A percentile compares a stretch with the other conserved stretches of the same genome.
These are phyloP conservation scores for Neodontobutis hainanensis DNA, from an alignment of 2,113 vertebrate species.

Conservation along the genomic window DNA sequence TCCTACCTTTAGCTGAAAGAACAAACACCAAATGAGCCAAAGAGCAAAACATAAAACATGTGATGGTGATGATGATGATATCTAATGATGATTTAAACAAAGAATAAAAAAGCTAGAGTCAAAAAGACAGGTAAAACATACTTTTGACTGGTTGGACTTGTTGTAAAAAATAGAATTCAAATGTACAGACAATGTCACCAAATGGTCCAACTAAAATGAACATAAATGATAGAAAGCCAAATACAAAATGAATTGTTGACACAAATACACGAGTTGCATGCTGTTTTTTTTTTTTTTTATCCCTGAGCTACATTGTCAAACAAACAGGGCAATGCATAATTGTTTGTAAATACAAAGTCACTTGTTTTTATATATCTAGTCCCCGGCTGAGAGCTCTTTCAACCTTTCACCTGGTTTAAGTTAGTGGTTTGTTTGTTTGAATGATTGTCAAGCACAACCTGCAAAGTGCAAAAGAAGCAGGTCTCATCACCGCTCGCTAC, in stretches of 20 bases:
- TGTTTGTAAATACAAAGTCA: slow-evolving; percentile 2
- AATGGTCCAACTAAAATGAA: slow-evolving; percentile 11
- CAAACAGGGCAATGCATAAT: slow-evolving; percentile 14
- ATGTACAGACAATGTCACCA: not conserved
- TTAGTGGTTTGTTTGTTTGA: slow-evolving; percentile 8
- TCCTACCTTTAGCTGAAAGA: slow-evolving; percentile 91
- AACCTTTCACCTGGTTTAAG: not conserved
- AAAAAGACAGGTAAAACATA: slow-evolving; percentile 5
- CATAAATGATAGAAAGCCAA: slow-evolving; percentile 7
- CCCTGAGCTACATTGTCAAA: slow-evolving; percentile 9
- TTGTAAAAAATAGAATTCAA: not conserved
- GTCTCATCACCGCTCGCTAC: slow-evolving; percentile 6
- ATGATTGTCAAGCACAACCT: slow-evolving; percentile 58
- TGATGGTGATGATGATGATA: not conserved
- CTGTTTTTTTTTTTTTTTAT: slow-evolving; percentile 44
- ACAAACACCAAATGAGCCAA: slow-evolving; percentile 25
- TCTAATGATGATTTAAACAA: not conserved
- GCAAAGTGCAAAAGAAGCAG: slow-evolving; percentile 61
- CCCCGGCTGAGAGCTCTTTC: not conserved
- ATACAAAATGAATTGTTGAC: slow-evolving; percentile 11
- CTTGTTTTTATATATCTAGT: not conserved
- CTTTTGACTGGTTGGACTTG: not conserved
- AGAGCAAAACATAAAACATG: not conserved
- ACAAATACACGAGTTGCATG: slow-evolving; percentile 27
- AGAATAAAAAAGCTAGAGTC: slow-evolving; percentile 14